Evolutionary conservation across 2,797 vertebrate species (phyloP).

Genomic region (Brachymystax lenok): DNA sequence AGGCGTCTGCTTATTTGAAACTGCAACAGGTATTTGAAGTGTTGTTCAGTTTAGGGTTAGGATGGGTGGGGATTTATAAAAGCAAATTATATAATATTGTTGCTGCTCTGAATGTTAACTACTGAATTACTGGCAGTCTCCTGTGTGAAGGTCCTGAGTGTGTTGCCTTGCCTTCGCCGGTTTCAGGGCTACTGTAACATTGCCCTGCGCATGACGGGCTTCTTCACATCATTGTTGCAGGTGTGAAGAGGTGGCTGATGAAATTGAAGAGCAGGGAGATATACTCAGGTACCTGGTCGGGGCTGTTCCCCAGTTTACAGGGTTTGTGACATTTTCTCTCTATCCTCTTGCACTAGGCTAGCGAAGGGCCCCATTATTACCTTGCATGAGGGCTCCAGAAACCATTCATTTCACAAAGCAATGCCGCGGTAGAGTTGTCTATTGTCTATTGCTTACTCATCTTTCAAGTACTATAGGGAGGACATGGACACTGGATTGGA

Average conservation of each 20-base stretch:
- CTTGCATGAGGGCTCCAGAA: constrained; percentile 48
- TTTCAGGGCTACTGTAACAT: neutral
- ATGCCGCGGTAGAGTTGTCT: constrained; percentile 26
- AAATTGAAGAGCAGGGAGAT: constrained; percentile 80
- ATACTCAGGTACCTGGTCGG: constrained; percentile 73
- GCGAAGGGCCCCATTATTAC: constrained; percentile 28
- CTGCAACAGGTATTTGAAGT: neutral
- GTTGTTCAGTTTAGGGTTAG: neutral
- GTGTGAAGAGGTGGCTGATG: constrained; percentile 79
- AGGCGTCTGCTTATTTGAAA: neutral
- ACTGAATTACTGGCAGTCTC: neutral
- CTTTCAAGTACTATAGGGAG: neutral
- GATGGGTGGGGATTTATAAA: neutral
- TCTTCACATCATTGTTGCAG: constrained; percentile 74
- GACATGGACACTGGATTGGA: neutral
- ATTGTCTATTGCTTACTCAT: neutral
- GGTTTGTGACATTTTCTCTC: constrained; percentile 13
- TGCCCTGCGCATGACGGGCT: constrained; percentile 62
- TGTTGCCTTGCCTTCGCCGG: neutral
- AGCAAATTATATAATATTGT: neutral
- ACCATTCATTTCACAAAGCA: constrained; percentile 61
- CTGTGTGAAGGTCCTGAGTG: neutral
- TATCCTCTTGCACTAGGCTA: constrained; percentile 33
- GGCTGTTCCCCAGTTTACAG: neutral
- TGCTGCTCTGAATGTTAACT: neutral